Percentiles rank a stretch among this genome's conserved stretches.
Evolutionary conservation across 2,797 vertebrate species (phyloP).

Genomic region (Octomys mimax): DNA sequence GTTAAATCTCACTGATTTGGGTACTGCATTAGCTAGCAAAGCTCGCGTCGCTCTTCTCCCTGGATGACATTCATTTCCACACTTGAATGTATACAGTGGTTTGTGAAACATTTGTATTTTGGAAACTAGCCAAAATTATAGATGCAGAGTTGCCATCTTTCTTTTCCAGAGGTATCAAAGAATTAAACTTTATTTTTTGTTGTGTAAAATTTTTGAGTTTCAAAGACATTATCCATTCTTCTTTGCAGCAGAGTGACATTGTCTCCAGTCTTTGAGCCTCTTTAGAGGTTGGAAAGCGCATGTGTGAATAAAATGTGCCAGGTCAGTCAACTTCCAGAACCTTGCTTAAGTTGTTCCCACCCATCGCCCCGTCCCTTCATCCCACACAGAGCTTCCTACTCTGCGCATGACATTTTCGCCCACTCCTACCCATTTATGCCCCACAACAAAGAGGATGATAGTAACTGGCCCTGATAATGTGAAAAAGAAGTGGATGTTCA

Average conservation of each 20-base stretch:
- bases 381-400: conserved; percentile 83
- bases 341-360: conserved; percentile 55
- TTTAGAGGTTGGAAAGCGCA: conserved; percentile 52
- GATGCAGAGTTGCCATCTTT: not conserved
- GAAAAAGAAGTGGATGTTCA: conserved; percentile 66
- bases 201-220: conserved; percentile 16
- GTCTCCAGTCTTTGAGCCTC: conserved; percentile 42
- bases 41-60: conserved; percentile 8
- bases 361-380: conserved; percentile 82
- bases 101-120: conserved; percentile 18
- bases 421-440: conserved; percentile 77
- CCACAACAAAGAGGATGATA: conserved; percentile 76
- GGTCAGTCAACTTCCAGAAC: conserved; percentile 72
- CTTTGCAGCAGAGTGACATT: conserved; percentile 47
- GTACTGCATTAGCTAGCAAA: not conserved
- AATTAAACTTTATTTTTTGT: conserved; percentile 2
- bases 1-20: conserved; percentile 26
- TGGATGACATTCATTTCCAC: not conserved
- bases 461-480: conserved; percentile 68
- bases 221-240: conserved; percentile 6
- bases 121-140: conserved; percentile 23
- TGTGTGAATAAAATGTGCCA: conserved; percentile 74
- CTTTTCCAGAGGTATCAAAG: not conserved
- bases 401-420: conserved; percentile 70
- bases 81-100: not conserved